A percentile compares a stretch with the other conserved stretches of the same genome.
phyloP scores from a whole-genome alignment of 1,140 invertebrate genomes.

The Charaxes varanes region DNA sequence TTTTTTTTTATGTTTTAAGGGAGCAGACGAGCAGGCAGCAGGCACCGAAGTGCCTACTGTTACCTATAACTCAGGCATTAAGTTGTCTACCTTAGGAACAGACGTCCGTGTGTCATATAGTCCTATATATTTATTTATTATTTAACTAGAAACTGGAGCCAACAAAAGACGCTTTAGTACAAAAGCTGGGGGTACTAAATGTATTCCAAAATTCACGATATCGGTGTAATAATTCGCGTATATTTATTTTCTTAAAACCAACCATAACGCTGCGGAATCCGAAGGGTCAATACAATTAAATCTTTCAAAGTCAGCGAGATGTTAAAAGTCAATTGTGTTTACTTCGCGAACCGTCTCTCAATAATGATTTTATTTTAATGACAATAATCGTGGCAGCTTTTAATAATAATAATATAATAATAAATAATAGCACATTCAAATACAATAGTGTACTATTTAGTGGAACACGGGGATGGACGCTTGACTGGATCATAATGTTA shows the following conservation, averaged over 20 bases:
- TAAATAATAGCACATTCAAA: constrained; percentile 12
- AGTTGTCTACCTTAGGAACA: no score
- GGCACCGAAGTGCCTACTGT: no score
- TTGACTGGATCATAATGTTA: constrained; percentile 60
- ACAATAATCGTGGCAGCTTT: constrained; percentile 38
- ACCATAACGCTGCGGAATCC: constrained; percentile 5
- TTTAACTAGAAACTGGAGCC: no score
- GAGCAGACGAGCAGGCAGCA: no score
- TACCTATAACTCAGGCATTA: no score
- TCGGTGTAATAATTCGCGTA: no score
- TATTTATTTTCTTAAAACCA: constrained; percentile 9
- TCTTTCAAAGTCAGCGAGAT: constrained; percentile 36
- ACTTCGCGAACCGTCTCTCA: constrained; percentile 45
- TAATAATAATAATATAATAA: constrained; percentile 44
- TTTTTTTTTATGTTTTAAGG: no score
- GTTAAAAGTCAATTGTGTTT: constrained; percentile 69
- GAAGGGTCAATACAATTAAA: constrained; percentile 16
- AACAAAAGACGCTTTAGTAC: no score
- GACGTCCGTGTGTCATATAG: no score
- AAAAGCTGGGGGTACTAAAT: no score
- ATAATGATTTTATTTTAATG: constrained; percentile 63
- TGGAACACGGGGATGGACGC: constrained; percentile 61
- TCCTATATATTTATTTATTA: no score
- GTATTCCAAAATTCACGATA: no score
- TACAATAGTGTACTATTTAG: constrained; percentile 56